Conservation (phyloP, 1,140 invertebrate species). For the Drosophila quadrilineata region DNA sequence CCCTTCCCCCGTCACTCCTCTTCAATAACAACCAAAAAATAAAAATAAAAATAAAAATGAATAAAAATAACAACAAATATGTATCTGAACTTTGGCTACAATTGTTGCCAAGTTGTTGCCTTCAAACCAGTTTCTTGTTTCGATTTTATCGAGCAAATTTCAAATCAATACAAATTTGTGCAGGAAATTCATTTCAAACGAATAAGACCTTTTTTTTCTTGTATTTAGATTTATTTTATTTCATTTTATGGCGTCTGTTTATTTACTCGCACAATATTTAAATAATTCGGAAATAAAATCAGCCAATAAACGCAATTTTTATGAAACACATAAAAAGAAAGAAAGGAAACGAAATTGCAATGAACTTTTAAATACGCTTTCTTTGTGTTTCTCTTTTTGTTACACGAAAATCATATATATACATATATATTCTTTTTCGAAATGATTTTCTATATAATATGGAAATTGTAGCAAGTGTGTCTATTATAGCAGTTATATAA, state of each 20-base stretch:
- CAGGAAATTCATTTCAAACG: conserved; percentile 43
- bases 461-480: no score
- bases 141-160: conserved; percentile 53
- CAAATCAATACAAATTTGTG: conserved; percentile 61
- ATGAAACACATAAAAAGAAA: conserved; percentile 24
- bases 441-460: no score
- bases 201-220: conserved; percentile 6
- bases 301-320: conserved; percentile 29
- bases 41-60: no score
- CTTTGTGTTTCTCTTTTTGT: background rate
- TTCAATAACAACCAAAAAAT: background rate
- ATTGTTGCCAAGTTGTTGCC: conserved; percentile 44
- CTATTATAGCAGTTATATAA: no score
- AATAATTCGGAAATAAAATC: conserved; percentile 53
- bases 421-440: no score
- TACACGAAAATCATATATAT: no score
- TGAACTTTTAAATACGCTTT: conserved; percentile 6
- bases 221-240: background rate
- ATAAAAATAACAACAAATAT: no score
- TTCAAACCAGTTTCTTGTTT: conserved; percentile 61
- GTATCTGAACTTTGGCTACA: conserved; percentile 47
- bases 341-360: background rate
- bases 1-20: background rate
- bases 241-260: background rate
- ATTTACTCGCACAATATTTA: conserved; percentile 39